Percentiles rank a stretch among this genome's conserved stretches.
phyloP scores from a whole-genome alignment of 2,113 vertebrate genomes.

The Silurus meridionalis region DNA sequence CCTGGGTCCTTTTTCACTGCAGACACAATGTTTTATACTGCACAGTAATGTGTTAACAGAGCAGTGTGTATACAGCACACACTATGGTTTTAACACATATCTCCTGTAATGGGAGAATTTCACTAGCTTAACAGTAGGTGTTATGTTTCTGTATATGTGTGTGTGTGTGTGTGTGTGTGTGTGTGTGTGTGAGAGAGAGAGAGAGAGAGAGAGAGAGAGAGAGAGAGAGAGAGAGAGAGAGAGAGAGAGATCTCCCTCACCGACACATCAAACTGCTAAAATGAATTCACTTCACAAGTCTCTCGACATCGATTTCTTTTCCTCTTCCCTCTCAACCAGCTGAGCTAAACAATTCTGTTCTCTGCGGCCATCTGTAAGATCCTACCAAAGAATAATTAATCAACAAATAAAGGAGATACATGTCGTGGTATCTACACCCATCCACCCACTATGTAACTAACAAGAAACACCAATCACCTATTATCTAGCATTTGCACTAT shows the following conservation, averaged over 20 bases:
- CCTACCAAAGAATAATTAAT: neutral
- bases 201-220: neutral
- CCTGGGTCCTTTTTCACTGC: neutral
- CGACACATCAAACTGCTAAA: neutral
- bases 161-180: neutral
- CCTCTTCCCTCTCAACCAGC: neutral
- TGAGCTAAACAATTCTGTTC: slow-evolving; percentile 24
- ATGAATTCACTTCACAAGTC: slow-evolving; percentile 13
- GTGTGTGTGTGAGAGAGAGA: neutral
- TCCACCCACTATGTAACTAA: neutral
- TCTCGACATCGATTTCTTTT: neutral
- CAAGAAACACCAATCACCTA: neutral
- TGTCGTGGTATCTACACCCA: neutral
- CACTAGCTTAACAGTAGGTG: neutral
- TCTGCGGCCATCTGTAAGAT: slow-evolving; percentile 6
- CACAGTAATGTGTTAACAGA: neutral
- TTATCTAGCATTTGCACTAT: neutral
- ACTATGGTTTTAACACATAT: neutral
- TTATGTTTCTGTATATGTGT: neutral
- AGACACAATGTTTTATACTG: neutral
- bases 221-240: neutral
- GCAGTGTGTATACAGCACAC: neutral
- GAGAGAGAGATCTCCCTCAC: neutral
- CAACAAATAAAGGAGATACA: neutral
- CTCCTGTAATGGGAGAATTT: neutral